Evolutionary conservation across 2,888 invertebrate genomes (phyloP).

Genomic region (Apotomis capreana): DNA sequence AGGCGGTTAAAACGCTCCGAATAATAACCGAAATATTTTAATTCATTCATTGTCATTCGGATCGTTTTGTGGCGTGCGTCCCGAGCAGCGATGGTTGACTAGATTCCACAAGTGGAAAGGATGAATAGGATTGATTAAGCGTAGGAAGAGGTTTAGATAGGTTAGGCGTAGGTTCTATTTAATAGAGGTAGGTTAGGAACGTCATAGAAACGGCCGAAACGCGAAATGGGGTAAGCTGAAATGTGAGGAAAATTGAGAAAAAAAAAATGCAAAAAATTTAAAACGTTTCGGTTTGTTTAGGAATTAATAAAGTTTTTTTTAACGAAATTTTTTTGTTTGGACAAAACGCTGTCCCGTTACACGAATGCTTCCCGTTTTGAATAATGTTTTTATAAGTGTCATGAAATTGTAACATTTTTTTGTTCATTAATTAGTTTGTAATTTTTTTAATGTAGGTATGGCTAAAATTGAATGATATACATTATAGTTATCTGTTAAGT

Average conservation of each 20-base stretch:
- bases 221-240: constrained; percentile 47
- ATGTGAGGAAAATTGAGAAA: constrained; percentile 48
- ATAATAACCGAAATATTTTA: no score
- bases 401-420: constrained; percentile 68
- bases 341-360: constrained; percentile 67
- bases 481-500: constrained; percentile 59
- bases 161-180: constrained; percentile 39
- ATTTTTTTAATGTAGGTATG: constrained; percentile 71
- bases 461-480: constrained; percentile 60
- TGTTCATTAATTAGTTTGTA: constrained; percentile 74
- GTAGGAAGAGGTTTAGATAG: constrained; percentile 25
- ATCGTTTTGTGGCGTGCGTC: not conserved
- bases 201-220: constrained; percentile 75
- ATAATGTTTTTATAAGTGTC: constrained; percentile 65
- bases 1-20: no score
- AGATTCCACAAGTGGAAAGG: constrained; percentile 17
- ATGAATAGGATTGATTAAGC: constrained; percentile 22
- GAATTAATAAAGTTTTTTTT: constrained; percentile 59
- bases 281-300: constrained; percentile 60
- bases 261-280: constrained; percentile 54
- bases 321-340: constrained; percentile 49
- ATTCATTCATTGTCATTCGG: not conserved
- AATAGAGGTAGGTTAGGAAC: constrained; percentile 66
- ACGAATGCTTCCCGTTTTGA: constrained; percentile 73
- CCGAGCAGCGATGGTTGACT: not conserved